Evolutionary conservation across 2,888 invertebrate species (phyloP).

Genomic region (Anoncus sp.): DNA sequence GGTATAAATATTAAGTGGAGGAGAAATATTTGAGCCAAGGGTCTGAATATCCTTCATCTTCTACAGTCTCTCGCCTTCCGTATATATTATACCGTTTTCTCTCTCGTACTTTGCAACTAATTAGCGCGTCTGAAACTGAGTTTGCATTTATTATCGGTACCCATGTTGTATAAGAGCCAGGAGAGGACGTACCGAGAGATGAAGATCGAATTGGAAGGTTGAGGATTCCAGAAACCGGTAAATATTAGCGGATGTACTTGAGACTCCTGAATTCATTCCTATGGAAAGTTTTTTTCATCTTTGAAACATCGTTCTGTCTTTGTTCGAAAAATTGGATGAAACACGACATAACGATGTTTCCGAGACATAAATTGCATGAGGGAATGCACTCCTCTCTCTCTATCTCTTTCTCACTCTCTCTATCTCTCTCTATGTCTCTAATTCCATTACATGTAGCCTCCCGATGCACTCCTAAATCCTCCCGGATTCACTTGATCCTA

Average conservation of each 20-base stretch:
- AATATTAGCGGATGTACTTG: no score
- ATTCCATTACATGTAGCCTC: not conserved
- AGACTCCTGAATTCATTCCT: no score
- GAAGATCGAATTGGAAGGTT: not conserved
- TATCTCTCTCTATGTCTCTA: not conserved
- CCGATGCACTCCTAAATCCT: not conserved
- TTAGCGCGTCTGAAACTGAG: slow-evolving; percentile 24
- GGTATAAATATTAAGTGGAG: slow-evolving; percentile 3
- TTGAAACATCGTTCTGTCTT: no score
- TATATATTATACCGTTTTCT: not conserved
- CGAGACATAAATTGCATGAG: no score
- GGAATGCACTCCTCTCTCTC: not conserved
- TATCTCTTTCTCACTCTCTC: not conserved
- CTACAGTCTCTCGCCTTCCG: slow-evolving; percentile 3
- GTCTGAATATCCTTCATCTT: no score
- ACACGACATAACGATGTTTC: no score
- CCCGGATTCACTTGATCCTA: not conserved
- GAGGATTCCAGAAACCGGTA: not conserved
- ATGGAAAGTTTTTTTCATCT: no score
- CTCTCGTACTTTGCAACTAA: slow-evolving; percentile 18
- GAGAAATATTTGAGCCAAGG: slow-evolving; percentile 1
- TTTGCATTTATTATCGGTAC: slow-evolving; percentile 34
- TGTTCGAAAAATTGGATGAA: no score
- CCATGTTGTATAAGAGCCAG: not conserved
- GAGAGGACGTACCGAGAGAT: not conserved